These are phyloP conservation scores for Gobio gobio DNA, from an alignment of 2,113 vertebrate genomes.

Conservation along the genomic window DNA sequence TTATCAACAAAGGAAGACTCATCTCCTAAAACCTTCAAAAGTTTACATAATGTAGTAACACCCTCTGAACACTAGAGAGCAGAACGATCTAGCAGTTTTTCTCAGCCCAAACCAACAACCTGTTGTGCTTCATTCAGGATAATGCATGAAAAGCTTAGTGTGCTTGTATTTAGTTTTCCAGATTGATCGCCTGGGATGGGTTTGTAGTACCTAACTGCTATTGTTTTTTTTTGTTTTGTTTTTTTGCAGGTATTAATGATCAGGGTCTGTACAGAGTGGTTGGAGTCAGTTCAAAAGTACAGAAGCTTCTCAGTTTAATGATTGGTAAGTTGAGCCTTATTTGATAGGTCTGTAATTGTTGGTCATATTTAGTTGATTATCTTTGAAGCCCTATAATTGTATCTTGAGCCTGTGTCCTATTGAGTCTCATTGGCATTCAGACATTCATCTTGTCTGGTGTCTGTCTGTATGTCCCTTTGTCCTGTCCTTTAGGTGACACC, in stretches of 20 bases:
- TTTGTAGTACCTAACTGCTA: not conserved
- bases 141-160: not conserved
- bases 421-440: conserved; percentile 80
- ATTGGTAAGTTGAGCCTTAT: conserved; percentile 81
- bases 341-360: not conserved
- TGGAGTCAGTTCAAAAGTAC: conserved; percentile 97
- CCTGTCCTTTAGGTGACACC: conserved; percentile 61
- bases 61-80: conserved; percentile 65
- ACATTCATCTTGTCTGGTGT: conserved; percentile 66
- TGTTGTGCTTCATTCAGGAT: conserved; percentile 13
- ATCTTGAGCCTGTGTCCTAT: not conserved
- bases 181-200: not conserved
- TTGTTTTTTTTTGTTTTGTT: not conserved
- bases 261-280: conserved; percentile 98
- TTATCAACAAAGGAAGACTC: not conserved
- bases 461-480: conserved; percentile 51
- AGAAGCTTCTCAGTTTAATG: conserved; percentile 95
- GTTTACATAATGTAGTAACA: not conserved
- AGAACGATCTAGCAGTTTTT: conserved; percentile 43
- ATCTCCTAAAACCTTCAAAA: not conserved
- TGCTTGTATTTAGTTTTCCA: not conserved
- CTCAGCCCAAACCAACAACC: not conserved
- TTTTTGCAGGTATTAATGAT: conserved; percentile 90
- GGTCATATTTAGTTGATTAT: not conserved
- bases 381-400: conserved; percentile 29